Evolutionary conservation across 92 coral and sea anemone genomes (phyloP), one percentile per base, ranked within the genome.

Genomic region (Nematostella vectensis): DNA sequence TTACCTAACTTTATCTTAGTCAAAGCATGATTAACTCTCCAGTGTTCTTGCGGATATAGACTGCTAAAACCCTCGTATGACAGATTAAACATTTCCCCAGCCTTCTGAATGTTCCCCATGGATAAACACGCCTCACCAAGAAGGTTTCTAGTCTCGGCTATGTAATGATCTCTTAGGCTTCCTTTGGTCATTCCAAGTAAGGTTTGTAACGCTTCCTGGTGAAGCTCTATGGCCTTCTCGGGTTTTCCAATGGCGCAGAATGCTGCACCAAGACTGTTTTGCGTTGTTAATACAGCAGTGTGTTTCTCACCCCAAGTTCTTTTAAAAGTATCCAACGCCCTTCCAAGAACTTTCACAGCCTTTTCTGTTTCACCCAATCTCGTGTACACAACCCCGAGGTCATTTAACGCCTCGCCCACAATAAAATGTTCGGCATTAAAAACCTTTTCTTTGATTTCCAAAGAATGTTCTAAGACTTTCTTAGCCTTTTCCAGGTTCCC

Each of bases 221-320:
- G 76, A 30, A 78, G 50, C 52, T 30, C 31, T 58, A 65, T 48
- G 8, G 91, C 81, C 42, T 29, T 23, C 39, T 44, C 17, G 38
- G 76, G 57, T 52, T 78, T 70, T 23, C 74, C 70, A 17, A 51
- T 26, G 38, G 49, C 51, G 39, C 54, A 38, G 57, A 67, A 52
- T 20, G 85, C 78, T 25, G 57, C 85, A 2, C 87, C 82, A 20
- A 83, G 66, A 64, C 86, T 83, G 45, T 68, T 72, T 33, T 51
- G 26, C 20, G 69, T 30, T 11, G 69, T 68, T 53, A 78, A 60
- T 12, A 79, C 75, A 1, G 86, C 67, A 25, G 54, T 67, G 59
- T 79, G 86, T 6, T 22, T 25, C 25, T 39, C 58, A 0, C 86
- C 81, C 86, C 81, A 79, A 16, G 86, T 73, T 16, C 36, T 59